These are phyloP conservation scores for Apodemia mormo DNA, from an alignment of 2,888 invertebrate species.

Conservation along the genomic window DNA sequence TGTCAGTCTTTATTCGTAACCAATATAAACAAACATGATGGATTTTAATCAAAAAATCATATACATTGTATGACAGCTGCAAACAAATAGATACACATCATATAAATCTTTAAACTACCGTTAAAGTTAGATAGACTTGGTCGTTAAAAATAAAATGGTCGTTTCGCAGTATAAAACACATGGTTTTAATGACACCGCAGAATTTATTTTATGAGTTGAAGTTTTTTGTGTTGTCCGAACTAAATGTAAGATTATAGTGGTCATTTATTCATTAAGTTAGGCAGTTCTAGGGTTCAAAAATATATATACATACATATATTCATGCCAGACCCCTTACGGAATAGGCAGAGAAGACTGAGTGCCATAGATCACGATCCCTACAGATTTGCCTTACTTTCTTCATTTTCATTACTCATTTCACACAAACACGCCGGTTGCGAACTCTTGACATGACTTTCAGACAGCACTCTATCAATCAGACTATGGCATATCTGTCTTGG, in stretches of 20 bases:
- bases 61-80: background rate
- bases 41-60: background rate
- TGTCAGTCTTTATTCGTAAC: background rate
- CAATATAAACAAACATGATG: slow-evolving; percentile 6
- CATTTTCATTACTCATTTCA: no score
- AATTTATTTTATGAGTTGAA: slow-evolving; percentile 30
- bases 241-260: background rate
- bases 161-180: slow-evolving; percentile 3
- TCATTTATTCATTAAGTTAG: background rate
- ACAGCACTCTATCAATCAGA: no score
- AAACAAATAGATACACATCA: background rate
- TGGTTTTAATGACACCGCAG: slow-evolving; percentile 30
- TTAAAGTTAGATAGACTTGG: slow-evolving; percentile 24
- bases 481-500: no score
- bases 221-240: slow-evolving; percentile 6
- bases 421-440: no score
- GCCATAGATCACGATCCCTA: no score
- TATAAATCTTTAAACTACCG: slow-evolving; percentile 25
- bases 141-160: slow-evolving; percentile 2
- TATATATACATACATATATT: no score
- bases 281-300: background rate
- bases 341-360: no score
- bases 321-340: no score
- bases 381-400: no score
- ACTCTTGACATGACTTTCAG: no score